Evolutionary conservation across 2,888 invertebrate genomes (phyloP), one percentile per base, ranked within the genome.

Genomic region (Neoascia interrupta): DNA sequence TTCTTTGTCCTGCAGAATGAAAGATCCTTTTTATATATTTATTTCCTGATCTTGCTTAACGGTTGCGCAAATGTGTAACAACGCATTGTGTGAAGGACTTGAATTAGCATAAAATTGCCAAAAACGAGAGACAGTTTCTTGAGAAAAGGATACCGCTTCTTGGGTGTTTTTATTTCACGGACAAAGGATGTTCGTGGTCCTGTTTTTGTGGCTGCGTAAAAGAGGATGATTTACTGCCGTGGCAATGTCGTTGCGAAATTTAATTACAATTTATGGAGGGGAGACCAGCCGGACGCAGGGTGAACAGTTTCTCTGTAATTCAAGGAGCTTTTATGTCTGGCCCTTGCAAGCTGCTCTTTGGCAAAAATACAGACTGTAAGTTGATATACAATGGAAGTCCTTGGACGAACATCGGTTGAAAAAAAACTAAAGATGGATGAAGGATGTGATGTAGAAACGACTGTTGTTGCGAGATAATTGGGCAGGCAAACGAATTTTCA

Each of bases 71-170:
- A 75, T 49, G 43, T 36, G 15, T 69, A 13, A 53, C 61, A 47
- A 43, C 19, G 39, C 45, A 6, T 26, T 45, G 11, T n/a, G 11
- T 23, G 8, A 39, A 13, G 15, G 10, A 26, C 8, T 21, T 23
- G 5, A 66, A 69, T 63, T 69, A 23, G 13, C 69, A 69, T 75
- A 69, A 69, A 56, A 28, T 51, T 58, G 53, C 26, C 21, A 21
- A 79, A 31, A 39, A 41, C 15, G 16, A 10, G 6, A 41, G 8
- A 49, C 18, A 18, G 18, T 28, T 26, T 11, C 1, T 18, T 39
- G 11, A 43, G 37, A 64, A 31, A 34, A 64, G 51, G 31, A 43
- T 34, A 23, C 8, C 18, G 23, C 26, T 54, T 26, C 16, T 39
- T 26, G 28, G 41, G 10, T 11, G 43, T 11, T 64, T 41, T 36